Evolutionary conservation across 2,797 vertebrate species (phyloP).

Genomic region (Pteronotus mesoamericanus): DNA sequence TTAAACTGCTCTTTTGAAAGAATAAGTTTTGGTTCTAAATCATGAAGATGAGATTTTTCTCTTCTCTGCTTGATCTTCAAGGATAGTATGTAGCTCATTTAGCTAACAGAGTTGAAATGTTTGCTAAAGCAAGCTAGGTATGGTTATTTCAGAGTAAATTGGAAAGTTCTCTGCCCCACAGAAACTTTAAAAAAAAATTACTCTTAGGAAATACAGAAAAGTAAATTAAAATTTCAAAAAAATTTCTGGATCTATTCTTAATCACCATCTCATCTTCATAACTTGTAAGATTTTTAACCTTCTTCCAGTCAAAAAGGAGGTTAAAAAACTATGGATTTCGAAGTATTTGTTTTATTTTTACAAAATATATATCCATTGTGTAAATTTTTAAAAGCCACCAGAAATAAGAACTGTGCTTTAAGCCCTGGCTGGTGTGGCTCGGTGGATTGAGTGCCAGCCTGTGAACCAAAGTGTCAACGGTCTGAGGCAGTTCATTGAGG

Average conservation of each 20-base stretch:
- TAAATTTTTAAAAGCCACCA: slow-evolving; percentile 9
- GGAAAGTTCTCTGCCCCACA: neutral
- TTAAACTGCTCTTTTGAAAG: slow-evolving; percentile 71
- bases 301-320: neutral
- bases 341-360: slow-evolving; percentile 32
- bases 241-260: neutral
- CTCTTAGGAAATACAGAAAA: slow-evolving; percentile 4
- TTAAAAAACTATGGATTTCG: neutral
- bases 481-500: slow-evolving; percentile 70
- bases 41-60: slow-evolving; percentile 44
- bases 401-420: slow-evolving; percentile 44
- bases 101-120: neutral
- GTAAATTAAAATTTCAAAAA: neutral
- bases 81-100: neutral
- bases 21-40: slow-evolving; percentile 31
- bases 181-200: neutral
- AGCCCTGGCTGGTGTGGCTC: too few relatives aligned
- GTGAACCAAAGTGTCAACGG: too few relatives aligned
- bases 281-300: neutral
- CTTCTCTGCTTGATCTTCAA: slow-evolving; percentile 48
- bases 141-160: slow-evolving; percentile 43
- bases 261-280: neutral
- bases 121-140: neutral
- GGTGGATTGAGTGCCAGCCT: too few relatives aligned
- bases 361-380: neutral